Percentiles rank a stretch among this genome's conserved stretches.
Evolutionary conservation across 2,113 vertebrate species (phyloP).

Genomic region (Sebastes fasciatus): DNA sequence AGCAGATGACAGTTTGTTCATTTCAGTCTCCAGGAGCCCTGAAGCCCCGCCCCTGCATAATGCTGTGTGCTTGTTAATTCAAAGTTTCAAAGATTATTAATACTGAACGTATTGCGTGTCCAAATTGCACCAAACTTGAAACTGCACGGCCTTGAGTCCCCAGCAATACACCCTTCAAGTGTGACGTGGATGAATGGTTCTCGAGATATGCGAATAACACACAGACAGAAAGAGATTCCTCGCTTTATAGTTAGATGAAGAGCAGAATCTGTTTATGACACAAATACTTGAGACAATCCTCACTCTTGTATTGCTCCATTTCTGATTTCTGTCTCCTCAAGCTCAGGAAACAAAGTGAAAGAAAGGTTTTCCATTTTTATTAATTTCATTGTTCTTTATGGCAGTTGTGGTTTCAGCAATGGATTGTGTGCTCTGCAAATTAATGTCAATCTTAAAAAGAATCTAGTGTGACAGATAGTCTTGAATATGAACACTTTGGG

Average conservation of each 20-base stretch:
- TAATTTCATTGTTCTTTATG: not conserved
- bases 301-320: not conserved
- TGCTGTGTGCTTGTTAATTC: no score
- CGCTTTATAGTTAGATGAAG: constrained; percentile 5
- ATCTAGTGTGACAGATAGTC: not conserved
- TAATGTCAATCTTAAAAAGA: constrained; percentile 6
- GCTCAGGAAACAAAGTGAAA: not conserved
- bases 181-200: no score
- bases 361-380: not conserved
- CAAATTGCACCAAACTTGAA: no score
- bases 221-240: no score
- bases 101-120: no score
- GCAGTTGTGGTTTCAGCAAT: not conserved
- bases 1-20: no score
- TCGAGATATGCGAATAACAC: no score
- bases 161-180: no score
- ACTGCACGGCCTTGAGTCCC: no score
- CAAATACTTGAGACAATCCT: not conserved
- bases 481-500: not conserved
- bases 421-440: not conserved
- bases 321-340: not conserved
- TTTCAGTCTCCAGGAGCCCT: no score
- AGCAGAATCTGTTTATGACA: constrained; percentile 1
- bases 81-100: no score
- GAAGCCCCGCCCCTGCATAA: no score